A percentile compares a stretch with the other conserved stretches of the same genome.
Evolutionary conservation across 2,888 invertebrate species (phyloP).

Genomic region (Camponotus fellah): DNA sequence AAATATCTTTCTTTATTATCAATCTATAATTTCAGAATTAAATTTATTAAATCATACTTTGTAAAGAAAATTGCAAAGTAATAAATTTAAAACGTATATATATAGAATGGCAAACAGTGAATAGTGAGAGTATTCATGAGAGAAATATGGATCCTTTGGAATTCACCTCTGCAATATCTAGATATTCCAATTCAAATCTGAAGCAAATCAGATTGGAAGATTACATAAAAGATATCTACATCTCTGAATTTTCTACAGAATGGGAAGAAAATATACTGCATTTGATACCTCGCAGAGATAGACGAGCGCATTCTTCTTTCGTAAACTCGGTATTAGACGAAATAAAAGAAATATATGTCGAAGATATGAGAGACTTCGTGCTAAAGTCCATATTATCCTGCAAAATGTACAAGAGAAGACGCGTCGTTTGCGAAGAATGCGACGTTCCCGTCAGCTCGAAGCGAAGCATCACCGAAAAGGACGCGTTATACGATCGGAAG

Average conservation of each 20-base stretch:
- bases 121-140: not conserved
- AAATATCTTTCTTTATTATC: not conserved
- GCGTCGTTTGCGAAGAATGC: not conserved
- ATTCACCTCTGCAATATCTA: not conserved
- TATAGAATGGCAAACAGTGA: not conserved
- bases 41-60: not conserved
- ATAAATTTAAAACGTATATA: not conserved
- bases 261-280: conserved; percentile 81
- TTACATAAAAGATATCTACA: conserved; percentile 64
- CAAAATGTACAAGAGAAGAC: conserved; percentile 4
- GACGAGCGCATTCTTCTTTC: conserved; percentile 69
- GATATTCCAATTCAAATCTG: not conserved
- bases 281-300: conserved; percentile 72
- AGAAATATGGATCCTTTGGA: not conserved
- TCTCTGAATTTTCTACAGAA: conserved; percentile 71
- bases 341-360: conserved; percentile 75
- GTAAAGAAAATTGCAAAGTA: not conserved
- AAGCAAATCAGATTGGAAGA: conserved; percentile 40
- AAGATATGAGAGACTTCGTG: conserved; percentile 74
- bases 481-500: conserved; percentile 5
- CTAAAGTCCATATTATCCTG: conserved; percentile 45
- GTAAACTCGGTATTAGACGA: conserved; percentile 77
- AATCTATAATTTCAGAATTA: not conserved
- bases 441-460: not conserved
- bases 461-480: conserved; percentile 1